phyloP scores from a whole-genome alignment of 2,113 vertebrate genomes.

The Oreochromis spilurus region DNA sequence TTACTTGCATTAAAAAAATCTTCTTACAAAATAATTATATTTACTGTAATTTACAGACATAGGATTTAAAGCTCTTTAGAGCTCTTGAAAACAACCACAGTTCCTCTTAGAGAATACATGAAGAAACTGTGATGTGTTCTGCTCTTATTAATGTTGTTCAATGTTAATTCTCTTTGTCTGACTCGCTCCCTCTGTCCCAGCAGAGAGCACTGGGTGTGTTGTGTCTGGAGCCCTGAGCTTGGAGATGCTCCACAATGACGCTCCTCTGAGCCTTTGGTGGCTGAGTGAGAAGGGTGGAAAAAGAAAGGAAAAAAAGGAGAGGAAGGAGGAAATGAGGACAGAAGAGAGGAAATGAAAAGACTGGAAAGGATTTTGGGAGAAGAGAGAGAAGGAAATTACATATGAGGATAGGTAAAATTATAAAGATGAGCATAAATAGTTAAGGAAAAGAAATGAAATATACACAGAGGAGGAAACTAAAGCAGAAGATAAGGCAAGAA shows the following conservation, averaged over 20 bases:
- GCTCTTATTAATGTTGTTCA: neutral
- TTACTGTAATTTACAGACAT: neutral
- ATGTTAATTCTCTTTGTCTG: neutral
- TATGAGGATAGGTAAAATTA: neutral
- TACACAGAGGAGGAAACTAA: neutral
- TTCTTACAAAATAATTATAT: neutral
- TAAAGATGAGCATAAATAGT: accelerated
- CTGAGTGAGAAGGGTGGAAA: neutral
- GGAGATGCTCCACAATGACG: slow-evolving; percentile 58
- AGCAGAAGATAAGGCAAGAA: neutral
- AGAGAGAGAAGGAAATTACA: neutral
- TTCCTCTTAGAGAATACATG: neutral
- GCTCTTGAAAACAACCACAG: neutral
- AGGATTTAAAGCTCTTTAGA: neutral
- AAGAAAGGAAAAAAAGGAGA: neutral
- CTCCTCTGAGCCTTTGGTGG: slow-evolving; percentile 38
- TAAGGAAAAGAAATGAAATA: neutral
- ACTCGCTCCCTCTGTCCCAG: neutral
- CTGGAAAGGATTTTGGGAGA: neutral
- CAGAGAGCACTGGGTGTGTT: slow-evolving; percentile 18
- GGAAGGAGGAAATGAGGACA: neutral
- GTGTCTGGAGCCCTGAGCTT: slow-evolving; percentile 56
- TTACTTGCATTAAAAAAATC: neutral
- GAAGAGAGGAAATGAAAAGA: neutral
- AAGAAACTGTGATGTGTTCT: neutral